phyloP scores from a whole-genome alignment of 2,113 vertebrate genomes.

The Orthonyx spaldingii region DNA sequence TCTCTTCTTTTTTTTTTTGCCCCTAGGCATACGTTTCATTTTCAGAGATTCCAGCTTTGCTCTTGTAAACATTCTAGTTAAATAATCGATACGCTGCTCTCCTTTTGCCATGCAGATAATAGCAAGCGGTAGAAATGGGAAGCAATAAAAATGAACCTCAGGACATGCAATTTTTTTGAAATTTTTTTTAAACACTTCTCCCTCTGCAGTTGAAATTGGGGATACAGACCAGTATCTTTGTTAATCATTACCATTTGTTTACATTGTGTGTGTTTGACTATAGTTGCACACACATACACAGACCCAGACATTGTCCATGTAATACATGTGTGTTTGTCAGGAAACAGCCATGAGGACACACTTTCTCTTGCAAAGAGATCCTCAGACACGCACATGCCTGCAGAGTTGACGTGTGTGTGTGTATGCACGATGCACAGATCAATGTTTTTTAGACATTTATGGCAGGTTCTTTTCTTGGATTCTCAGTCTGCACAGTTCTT shows the following conservation, averaged over 20 bases:
- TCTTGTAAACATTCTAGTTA: conserved; percentile 62
- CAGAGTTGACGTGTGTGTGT: neutral
- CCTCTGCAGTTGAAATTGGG: conserved; percentile 47
- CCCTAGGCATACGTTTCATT: conserved; percentile 2
- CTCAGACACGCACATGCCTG: neutral
- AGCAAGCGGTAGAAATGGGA: neutral
- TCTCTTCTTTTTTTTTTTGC: neutral
- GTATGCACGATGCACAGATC: neutral
- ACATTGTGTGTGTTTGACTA: conserved; percentile 53
- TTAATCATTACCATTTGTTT: conserved; percentile 75
- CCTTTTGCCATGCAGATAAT: conserved; percentile 36
- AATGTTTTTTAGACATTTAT: neutral
- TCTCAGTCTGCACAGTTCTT: neutral
- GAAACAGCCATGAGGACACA: neutral
- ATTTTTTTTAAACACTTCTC: neutral
- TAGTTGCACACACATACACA: conserved; percentile 2
- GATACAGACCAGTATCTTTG: conserved; percentile 59
- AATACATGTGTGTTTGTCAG: neutral
- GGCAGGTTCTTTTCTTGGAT: neutral
- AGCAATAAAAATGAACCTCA: conserved; percentile 17
- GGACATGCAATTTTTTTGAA: neutral
- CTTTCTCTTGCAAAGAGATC: neutral
- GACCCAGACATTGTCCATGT: conserved; percentile 8
- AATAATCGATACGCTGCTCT: conserved; percentile 64
- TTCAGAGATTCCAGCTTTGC: conserved; percentile 46